Conservation (phyloP, 2,113 vertebrate genomes). For the Microtus richardsoni region DNA sequence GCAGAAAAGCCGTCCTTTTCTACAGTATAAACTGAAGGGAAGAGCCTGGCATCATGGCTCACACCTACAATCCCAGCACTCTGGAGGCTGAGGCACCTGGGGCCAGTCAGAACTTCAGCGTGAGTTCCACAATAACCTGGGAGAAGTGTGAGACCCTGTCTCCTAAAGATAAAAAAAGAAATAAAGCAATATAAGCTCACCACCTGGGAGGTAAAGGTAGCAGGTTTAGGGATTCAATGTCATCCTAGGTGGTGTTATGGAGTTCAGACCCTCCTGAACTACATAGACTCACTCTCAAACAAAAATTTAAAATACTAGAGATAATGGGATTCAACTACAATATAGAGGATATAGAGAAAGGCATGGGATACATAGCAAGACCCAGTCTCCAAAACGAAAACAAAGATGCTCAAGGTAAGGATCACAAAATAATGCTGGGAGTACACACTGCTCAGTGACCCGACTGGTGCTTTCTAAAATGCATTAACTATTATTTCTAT, state of each 20-base stretch:
- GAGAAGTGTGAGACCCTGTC: background rate
- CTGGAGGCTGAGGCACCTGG: background rate
- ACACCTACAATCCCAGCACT: background rate
- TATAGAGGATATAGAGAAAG: background rate
- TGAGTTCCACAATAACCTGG: background rate
- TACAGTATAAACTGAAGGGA: background rate
- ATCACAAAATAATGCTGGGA: background rate
- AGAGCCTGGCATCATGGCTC: background rate
- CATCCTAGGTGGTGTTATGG: background rate
- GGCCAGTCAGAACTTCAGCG: background rate
- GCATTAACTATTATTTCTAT: background rate
- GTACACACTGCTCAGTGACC: background rate
- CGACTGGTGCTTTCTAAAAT: background rate
- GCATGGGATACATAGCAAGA: background rate
- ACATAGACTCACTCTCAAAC: background rate
- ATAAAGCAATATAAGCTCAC: background rate
- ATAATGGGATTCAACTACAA: conserved; percentile 3
- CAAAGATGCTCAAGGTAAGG: background rate
- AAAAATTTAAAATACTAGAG: background rate
- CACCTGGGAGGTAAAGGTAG: too few relatives aligned
- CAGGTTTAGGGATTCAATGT: background rate
- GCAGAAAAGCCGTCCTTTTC: background rate
- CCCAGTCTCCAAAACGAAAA: background rate
- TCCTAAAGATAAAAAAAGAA: background rate
- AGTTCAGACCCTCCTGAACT: background rate